These are phyloP conservation scores for Cichladusa arquata DNA, from an alignment of 2,113 vertebrate species.

Conservation along the genomic window DNA sequence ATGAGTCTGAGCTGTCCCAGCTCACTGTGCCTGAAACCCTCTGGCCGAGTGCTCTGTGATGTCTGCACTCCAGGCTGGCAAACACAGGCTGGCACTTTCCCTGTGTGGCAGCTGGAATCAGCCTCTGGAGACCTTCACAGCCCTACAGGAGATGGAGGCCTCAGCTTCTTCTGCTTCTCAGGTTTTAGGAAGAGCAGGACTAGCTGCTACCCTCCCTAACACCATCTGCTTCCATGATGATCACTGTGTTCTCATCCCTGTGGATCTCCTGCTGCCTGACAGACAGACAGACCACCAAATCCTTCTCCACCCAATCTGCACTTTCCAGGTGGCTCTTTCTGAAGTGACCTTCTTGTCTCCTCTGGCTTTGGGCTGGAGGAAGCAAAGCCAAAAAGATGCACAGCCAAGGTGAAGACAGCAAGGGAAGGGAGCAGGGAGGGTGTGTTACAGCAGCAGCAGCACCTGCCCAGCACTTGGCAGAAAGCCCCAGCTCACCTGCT, in stretches of 20 bases:
- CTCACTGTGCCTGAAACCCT: not conserved
- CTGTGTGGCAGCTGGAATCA: rapidly evolving
- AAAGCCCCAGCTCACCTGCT: not conserved
- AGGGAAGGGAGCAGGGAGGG: not conserved
- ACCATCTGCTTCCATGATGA: rapidly evolving
- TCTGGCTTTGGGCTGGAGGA: not conserved
- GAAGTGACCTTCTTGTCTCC: not conserved
- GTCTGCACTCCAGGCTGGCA: not conserved
- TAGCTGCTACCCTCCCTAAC: not conserved
- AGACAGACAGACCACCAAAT: not conserved
- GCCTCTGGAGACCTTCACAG: not conserved
- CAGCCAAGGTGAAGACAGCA: not conserved
- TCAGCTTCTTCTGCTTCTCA: not conserved
- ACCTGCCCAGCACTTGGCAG: not conserved
- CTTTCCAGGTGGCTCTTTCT: not conserved
- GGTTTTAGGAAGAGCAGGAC: not conserved
- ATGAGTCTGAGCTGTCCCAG: not conserved
- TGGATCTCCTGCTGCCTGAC: not conserved
- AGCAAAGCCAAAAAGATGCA: slow-evolving; percentile 1
- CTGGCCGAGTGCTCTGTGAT: rapidly evolving
- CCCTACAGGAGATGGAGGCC: not conserved
- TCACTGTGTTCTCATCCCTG: not conserved
- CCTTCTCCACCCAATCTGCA: not conserved
- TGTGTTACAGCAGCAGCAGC: not conserved
- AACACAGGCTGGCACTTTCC: not conserved